Conservation (phyloP, 1,140 invertebrate genomes). For the Aricia agestis region DNA sequence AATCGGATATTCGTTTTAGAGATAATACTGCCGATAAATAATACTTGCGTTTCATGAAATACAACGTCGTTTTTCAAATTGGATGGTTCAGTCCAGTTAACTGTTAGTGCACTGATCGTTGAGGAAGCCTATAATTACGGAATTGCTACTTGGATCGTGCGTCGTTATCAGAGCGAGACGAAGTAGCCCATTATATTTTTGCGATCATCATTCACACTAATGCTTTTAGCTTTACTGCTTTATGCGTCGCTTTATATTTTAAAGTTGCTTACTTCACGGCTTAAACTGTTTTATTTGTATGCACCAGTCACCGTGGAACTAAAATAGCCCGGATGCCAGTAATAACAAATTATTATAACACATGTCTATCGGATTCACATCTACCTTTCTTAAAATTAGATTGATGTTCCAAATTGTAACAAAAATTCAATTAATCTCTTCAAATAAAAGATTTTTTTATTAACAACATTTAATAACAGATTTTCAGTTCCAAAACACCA, state of each 20-base stretch:
- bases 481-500: neutral
- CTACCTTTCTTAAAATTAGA: neutral
- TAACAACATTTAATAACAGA: constrained; percentile 3
- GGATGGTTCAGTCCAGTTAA: constrained; percentile 12
- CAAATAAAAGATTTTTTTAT: neutral
- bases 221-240: constrained; percentile 19
- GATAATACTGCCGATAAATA: constrained; percentile 18
- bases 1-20: constrained; percentile 17
- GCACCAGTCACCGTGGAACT: neutral
- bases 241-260: neutral
- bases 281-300: neutral
- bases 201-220: constrained; percentile 30
- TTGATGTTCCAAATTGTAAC: neutral
- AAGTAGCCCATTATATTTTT: constrained; percentile 24
- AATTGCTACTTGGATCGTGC: constrained; percentile 23
- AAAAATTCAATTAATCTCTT: neutral
- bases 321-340: neutral
- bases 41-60: constrained; percentile 14
- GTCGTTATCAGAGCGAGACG: constrained; percentile 24
- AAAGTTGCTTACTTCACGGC: neutral
- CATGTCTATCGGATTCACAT: too few relatives aligned
- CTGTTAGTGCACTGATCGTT: constrained; percentile 22
- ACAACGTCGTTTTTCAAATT: constrained; percentile 4
- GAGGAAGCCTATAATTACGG: constrained; percentile 23
- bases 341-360: too few relatives aligned